Base-by-base conservation (phyloP, 2,113 vertebrate genomes). In the Excalfactoria chinensis region DNA sequence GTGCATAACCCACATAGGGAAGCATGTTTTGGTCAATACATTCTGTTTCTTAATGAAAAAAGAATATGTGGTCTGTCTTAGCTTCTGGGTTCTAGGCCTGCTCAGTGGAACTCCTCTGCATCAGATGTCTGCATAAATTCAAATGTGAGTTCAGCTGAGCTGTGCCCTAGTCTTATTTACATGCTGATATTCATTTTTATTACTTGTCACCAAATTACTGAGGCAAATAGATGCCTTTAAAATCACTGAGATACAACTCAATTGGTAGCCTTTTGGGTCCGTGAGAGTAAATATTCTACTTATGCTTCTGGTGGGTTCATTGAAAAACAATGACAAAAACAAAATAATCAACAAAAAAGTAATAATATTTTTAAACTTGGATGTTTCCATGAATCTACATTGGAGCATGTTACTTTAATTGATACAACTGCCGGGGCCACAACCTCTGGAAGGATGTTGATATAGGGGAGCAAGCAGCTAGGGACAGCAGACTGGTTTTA, bases 401-500 rank as follows among this genome's bases (percentile, higher is more conserved):
- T 48, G 37, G 14, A 4, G 9, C 9, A 30, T 5, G 11, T 70
- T 70, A 66, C 1, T 49, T 6, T 75, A 87, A 53, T 19, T 55
- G 26, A 22, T 48, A 9, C 11, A 58, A 83, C 8, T 17, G 32
- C 20, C 41, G 22, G 44, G 40, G 56, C 25, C 34, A 10, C 13
- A 43, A 17, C 35, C 63, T 91, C 78, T 87, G 63, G 67, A 56
- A 30, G 12, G 55, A 20, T 58, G 32, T 26, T 59, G 6, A 86
- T 84, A 35, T 0, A 1, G 46, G 40, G 48, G 16, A 82, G 12
- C 40, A 62, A 63, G 84, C 59, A 76, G 67, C 32, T 69, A 74
- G 35, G 30, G 55, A 22, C 40, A 82, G 60, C 81, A 75, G 71
- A 58, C 73, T 67, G 34, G 20, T 44, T 94, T 95, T 44, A 83